phyloP scores from a whole-genome alignment of 2,113 vertebrate genomes.

The Chaenocephalus aceratus region DNA sequence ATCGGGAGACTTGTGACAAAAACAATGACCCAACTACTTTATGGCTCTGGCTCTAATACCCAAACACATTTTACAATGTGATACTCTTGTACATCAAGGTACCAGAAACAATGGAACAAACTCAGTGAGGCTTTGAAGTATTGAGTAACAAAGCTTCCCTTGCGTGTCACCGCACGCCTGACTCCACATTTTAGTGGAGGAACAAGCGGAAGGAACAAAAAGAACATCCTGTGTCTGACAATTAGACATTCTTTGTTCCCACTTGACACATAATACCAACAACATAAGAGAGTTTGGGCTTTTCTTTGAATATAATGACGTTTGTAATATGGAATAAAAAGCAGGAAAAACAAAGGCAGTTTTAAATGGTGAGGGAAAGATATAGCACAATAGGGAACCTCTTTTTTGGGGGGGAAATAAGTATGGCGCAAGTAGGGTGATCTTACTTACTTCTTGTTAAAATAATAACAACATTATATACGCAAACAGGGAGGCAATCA shows the following conservation, averaged over 20 bases:
- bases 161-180: not conserved
- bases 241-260: slow-evolving; percentile 3
- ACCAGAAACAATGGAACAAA: slow-evolving; percentile 9
- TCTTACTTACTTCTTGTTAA: not conserved
- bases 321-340: not conserved
- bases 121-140: slow-evolving; percentile 1
- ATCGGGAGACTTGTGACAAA: slow-evolving; percentile 2
- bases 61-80: slow-evolving; percentile 3
- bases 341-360: not conserved
- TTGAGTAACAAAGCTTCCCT: not conserved
- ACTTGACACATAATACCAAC: not conserved
- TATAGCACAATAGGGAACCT: not conserved
- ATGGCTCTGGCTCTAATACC: not conserved
- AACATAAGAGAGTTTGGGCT: not conserved
- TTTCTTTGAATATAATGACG: not conserved
- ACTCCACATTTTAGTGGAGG: not conserved
- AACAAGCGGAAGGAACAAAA: slow-evolving; percentile 36
- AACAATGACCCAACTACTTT: not conserved
- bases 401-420: not conserved
- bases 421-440: not conserved
- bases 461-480: not conserved
- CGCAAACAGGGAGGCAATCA: not conserved
- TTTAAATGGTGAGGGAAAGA: not conserved
- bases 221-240: slow-evolving; percentile 26
- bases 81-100: not conserved